A percentile compares a stretch with the other conserved stretches of the same genome.
Conservation (phyloP, 2,113 vertebrate species). For the Verasper variegatus region DNA sequence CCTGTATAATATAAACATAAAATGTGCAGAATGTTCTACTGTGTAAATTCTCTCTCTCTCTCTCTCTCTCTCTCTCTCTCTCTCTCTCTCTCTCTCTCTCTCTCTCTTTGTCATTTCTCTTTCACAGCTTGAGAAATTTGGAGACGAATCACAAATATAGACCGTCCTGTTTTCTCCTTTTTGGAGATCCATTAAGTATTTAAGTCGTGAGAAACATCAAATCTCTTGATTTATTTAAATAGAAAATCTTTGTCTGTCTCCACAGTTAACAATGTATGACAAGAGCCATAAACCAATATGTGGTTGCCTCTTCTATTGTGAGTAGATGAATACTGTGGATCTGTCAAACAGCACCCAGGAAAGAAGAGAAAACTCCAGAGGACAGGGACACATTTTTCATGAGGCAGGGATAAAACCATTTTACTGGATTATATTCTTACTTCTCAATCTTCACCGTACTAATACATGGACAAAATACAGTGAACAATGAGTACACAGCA, state of each 20-base stretch:
- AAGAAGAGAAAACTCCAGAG: neutral
- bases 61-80: too few relatives aligned
- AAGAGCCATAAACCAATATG: neutral
- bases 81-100: too few relatives aligned
- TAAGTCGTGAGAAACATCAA: neutral
- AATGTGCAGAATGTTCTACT: too few relatives aligned
- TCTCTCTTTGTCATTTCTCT: neutral
- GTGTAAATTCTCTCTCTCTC: too few relatives aligned
- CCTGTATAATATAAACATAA: too few relatives aligned
- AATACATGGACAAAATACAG: neutral
- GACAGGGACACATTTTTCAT: neutral
- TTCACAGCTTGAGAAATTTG: neutral
- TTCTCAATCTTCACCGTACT: neutral
- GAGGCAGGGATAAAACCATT: neutral
- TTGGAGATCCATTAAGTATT: neutral
- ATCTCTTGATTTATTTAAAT: neutral
- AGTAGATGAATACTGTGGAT: neutral
- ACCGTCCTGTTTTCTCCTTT: neutral
- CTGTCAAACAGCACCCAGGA: neutral
- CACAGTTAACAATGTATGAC: constrained; percentile 1
- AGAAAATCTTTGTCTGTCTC: neutral
- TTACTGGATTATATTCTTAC: neutral
- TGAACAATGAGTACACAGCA: neutral
- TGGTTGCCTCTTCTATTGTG: neutral
- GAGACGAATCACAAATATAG: neutral